Evolutionary conservation across 2,888 invertebrate genomes (phyloP).

Genomic region (Callyntrura guangdongensis): DNA sequence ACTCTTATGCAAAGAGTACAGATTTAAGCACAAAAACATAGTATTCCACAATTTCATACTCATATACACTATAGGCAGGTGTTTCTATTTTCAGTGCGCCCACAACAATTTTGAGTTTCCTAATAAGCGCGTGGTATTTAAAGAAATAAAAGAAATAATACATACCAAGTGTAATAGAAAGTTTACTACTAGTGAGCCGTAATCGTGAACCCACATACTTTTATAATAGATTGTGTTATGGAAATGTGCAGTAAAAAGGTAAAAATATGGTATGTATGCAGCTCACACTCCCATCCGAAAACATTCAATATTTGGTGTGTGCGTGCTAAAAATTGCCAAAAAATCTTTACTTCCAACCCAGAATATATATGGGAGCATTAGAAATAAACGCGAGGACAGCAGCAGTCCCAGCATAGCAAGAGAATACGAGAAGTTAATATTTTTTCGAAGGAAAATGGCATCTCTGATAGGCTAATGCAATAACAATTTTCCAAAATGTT

Average conservation of each 20-base stretch:
- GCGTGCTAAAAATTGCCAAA: conserved; percentile 81
- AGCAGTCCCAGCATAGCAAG: conserved; percentile 26
- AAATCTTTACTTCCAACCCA: conserved; percentile 64
- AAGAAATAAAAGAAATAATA: conserved; percentile 7
- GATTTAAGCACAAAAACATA: too few relatives aligned
- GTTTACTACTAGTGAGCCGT: not conserved
- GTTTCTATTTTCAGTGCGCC: too few relatives aligned
- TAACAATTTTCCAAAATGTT: conserved; percentile 68
- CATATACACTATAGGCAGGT: too few relatives aligned
- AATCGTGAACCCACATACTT: conserved; percentile 17
- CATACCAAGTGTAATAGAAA: not conserved
- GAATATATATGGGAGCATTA: conserved; percentile 78
- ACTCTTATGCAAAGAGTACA: too few relatives aligned
- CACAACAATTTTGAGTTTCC: too few relatives aligned
- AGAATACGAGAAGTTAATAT: conserved; percentile 45
- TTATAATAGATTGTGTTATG: not conserved
- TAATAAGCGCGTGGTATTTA: not conserved
- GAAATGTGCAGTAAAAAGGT: conserved; percentile 55
- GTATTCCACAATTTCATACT: too few relatives aligned
- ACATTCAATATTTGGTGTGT: conserved; percentile 75
- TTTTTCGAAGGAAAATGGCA: conserved; percentile 43
- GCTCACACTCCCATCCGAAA: conserved; percentile 69
- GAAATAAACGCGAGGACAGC: conserved; percentile 37
- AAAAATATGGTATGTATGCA: conserved; percentile 65
- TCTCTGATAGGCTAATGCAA: conserved; percentile 58